Evolutionary conservation across 2,113 vertebrate species (phyloP).

Genomic region (Semnornis frantzii): DNA sequence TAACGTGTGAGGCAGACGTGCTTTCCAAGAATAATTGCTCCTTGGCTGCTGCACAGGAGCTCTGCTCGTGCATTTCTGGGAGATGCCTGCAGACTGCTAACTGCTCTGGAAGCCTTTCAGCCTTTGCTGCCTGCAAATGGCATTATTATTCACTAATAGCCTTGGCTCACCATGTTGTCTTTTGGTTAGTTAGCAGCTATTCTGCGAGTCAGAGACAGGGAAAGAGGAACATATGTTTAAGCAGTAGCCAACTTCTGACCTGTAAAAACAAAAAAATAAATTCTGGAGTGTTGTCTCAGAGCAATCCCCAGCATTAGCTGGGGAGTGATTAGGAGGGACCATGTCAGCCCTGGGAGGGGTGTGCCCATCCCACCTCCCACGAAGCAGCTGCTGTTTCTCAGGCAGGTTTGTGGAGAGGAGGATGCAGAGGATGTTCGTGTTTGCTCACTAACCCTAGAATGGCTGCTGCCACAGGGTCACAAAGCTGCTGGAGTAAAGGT

Average conservation of each 20-base stretch:
- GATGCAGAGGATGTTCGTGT: background rate
- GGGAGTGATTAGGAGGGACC: background rate
- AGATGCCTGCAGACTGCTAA: slow-evolving; percentile 68
- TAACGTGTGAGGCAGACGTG: slow-evolving; percentile 32
- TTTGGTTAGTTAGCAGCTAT: slow-evolving; percentile 68
- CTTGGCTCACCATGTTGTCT: slow-evolving; percentile 56
- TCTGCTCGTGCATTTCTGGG: slow-evolving; percentile 63
- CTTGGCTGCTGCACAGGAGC: slow-evolving; percentile 62
- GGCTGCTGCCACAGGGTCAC: background rate
- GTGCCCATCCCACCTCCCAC: background rate
- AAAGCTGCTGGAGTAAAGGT: background rate
- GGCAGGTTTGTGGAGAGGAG: background rate
- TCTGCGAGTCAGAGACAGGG: slow-evolving; percentile 38
- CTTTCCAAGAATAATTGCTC: slow-evolving; percentile 66
- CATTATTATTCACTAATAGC: slow-evolving; percentile 67
- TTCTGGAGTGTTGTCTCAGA: background rate
- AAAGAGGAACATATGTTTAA: slow-evolving; percentile 46
- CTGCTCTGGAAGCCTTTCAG: slow-evolving; percentile 66
- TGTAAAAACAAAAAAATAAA: background rate
- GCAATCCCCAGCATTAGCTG: background rate
- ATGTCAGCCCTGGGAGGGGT: background rate
- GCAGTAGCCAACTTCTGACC: slow-evolving; percentile 43
- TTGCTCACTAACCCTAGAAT: background rate
- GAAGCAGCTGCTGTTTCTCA: background rate
- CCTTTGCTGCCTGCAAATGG: slow-evolving; percentile 62